Conservation (phyloP, 2,113 vertebrate genomes). For the Numida meleagris region DNA sequence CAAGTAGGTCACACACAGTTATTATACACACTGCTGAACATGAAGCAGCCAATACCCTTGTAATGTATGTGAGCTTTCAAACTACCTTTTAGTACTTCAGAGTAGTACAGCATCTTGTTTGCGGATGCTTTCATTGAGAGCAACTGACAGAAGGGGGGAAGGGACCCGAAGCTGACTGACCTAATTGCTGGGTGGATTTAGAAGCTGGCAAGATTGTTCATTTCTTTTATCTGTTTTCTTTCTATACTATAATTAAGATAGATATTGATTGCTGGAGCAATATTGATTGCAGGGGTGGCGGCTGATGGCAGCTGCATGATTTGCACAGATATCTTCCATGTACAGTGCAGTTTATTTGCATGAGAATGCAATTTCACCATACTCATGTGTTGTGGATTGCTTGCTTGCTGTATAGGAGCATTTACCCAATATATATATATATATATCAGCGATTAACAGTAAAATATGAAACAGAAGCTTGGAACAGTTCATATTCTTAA, state of each 20-base stretch:
- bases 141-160: constrained; percentile 44
- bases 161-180: constrained; percentile 14
- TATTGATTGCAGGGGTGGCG: constrained; percentile 51
- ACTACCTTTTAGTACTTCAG: constrained; percentile 36
- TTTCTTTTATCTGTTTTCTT: constrained; percentile 18
- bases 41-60: constrained; percentile 13
- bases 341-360: constrained; percentile 7
- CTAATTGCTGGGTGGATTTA: constrained; percentile 39
- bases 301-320: constrained; percentile 64
- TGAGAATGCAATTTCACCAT: constrained; percentile 24
- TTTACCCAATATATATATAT: neutral
- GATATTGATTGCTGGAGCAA: constrained; percentile 51
- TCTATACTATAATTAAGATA: constrained; percentile 60
- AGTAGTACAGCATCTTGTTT: constrained; percentile 43
- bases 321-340: constrained; percentile 33
- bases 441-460: neutral
- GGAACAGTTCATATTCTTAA: neutral
- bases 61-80: constrained; percentile 50
- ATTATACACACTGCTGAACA: constrained; percentile 60
- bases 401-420: neutral
- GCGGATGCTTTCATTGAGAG: constrained; percentile 37
- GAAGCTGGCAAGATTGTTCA: constrained; percentile 24
- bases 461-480: constrained; percentile 4
- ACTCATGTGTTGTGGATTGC: neutral
- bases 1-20: constrained; percentile 61